These are phyloP conservation scores for Callipepla californica DNA, from an alignment of 2,113 vertebrate species.

Conservation along the genomic window DNA sequence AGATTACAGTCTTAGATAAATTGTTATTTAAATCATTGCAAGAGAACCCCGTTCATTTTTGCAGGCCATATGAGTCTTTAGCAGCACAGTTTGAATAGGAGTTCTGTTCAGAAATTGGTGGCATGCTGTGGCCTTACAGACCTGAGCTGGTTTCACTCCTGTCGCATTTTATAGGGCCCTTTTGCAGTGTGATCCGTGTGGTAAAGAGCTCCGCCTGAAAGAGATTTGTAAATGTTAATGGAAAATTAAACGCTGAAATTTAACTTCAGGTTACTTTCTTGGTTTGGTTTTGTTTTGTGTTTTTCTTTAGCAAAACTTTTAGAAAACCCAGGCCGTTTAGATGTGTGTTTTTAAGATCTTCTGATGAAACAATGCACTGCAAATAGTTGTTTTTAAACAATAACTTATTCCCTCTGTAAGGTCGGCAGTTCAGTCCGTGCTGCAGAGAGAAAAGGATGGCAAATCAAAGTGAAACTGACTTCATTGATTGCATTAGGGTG, in stretches of 20 bases:
- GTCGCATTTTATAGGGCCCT: slow-evolving; percentile 40
- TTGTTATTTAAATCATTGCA: slow-evolving; percentile 54
- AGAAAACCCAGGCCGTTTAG: not conserved
- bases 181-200: not conserved
- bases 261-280: slow-evolving; percentile 5
- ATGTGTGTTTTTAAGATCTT: not conserved
- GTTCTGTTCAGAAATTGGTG: slow-evolving; percentile 53
- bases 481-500: slow-evolving; percentile 25
- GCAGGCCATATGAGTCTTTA: slow-evolving; percentile 38
- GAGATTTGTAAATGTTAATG: slow-evolving; percentile 7
- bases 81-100: slow-evolving; percentile 36
- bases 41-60: slow-evolving; percentile 34
- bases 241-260: slow-evolving; percentile 15
- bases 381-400: slow-evolving; percentile 12
- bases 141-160: slow-evolving; percentile 40
- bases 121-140: slow-evolving; percentile 35
- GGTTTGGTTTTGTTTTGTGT: not conserved
- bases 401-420: not conserved
- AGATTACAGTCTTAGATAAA: slow-evolving; percentile 61
- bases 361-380: not conserved
- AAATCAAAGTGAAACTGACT: slow-evolving; percentile 32
- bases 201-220: slow-evolving; percentile 13
- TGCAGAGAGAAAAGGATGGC: not conserved
- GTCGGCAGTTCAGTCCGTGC: not conserved
- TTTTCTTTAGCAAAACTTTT: slow-evolving; percentile 10